Evolutionary conservation across 2,888 invertebrate genomes (phyloP).

Genomic region (Pachycephus smyrnensis): DNA sequence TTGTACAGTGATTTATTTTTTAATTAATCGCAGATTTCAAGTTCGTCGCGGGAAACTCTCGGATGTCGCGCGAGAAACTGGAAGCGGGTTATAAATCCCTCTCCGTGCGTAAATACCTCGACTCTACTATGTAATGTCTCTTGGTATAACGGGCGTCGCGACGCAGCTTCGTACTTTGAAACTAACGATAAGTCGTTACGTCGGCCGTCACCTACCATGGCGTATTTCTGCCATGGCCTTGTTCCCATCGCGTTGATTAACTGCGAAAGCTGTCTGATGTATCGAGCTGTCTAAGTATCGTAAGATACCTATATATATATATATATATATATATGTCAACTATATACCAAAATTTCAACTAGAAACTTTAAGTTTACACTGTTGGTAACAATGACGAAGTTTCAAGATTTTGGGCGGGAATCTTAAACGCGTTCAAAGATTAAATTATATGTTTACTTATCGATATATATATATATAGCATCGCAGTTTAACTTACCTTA

Average conservation of each 20-base stretch:
- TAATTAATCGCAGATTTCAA: not conserved
- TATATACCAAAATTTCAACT: not conserved
- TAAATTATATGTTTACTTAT: no score
- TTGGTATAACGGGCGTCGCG: not conserved
- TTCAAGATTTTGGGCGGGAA: not conserved
- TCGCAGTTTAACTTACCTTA: no score
- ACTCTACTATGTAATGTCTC: not conserved
- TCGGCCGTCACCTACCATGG: not conserved
- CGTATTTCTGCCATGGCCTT: not conserved
- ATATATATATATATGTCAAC: not conserved
- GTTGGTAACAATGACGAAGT: not conserved
- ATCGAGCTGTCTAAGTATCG: not conserved
- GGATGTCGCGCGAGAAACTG: not conserved
- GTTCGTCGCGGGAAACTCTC: not conserved
- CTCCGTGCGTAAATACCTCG: not conserved
- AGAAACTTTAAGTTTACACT: not conserved
- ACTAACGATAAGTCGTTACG: not conserved
- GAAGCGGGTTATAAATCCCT: not conserved
- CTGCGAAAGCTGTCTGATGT: not conserved
- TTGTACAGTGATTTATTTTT: not conserved
- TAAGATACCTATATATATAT: not conserved
- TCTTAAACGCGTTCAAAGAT: no score
- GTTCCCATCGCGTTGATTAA: not conserved
- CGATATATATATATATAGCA: no score
- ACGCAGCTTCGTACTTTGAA: not conserved